Percentiles rank a stretch among this genome's conserved stretches.
phyloP scores from a whole-genome alignment of 2,797 vertebrate species.

The Ctenopoma multispine region DNA sequence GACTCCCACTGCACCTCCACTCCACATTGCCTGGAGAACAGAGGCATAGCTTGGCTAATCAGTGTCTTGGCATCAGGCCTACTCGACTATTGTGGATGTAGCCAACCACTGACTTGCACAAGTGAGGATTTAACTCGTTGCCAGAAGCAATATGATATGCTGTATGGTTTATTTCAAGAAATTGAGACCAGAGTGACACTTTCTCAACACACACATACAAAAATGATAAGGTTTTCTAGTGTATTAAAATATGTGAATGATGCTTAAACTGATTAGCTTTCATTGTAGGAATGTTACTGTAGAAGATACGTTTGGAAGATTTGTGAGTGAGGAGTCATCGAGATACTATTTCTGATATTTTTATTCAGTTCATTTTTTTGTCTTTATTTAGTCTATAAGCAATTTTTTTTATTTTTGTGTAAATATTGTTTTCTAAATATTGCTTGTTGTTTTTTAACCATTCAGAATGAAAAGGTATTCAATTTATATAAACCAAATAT shows the following conservation, averaged over 20 bases:
- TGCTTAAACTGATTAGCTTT: slow-evolving; percentile 29
- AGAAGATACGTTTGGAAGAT: background rate
- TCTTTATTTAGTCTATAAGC: no score
- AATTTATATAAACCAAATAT: background rate
- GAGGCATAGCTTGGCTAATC: slow-evolving; percentile 78
- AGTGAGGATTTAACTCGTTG: slow-evolving; percentile 68
- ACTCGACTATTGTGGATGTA: slow-evolving; percentile 69
- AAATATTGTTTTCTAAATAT: no score
- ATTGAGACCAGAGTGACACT: slow-evolving; percentile 29
- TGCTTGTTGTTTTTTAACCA: no score
- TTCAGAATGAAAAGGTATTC: background rate
- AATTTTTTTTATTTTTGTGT: no score
- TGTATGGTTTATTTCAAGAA: slow-evolving; percentile 63
- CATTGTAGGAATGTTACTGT: background rate
- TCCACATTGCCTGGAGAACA: slow-evolving; percentile 72
- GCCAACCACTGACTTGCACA: slow-evolving; percentile 69
- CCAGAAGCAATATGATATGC: slow-evolving; percentile 53
- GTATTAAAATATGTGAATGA: background rate
- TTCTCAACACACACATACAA: background rate
- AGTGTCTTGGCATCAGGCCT: slow-evolving; percentile 78
- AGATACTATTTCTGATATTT: no score
- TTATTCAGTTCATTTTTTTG: no score
- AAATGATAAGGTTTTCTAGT: slow-evolving; percentile 1
- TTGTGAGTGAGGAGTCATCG: background rate
- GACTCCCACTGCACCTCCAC: slow-evolving; percentile 75